These are phyloP conservation scores for Eptesicus fuscus DNA, from an alignment of 2,113 vertebrate genomes.

Conservation along the genomic window DNA sequence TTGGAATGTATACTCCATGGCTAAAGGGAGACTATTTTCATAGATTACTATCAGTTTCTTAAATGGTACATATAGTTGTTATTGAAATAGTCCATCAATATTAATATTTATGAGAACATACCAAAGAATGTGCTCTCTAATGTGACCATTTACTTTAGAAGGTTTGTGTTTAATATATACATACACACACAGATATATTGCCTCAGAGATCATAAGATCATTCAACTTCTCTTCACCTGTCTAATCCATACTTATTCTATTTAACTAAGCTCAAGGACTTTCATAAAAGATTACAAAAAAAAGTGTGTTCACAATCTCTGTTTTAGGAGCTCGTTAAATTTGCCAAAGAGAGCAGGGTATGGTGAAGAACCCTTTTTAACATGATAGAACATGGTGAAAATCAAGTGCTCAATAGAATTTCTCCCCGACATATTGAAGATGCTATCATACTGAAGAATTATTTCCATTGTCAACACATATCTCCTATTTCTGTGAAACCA, in stretches of 20 bases:
- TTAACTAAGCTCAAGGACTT: neutral
- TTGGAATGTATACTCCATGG: neutral
- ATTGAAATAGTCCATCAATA: neutral
- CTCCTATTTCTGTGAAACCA: neutral
- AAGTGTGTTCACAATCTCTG: neutral
- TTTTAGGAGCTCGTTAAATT: neutral
- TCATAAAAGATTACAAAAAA: neutral
- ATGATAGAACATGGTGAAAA: neutral
- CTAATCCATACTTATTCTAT: neutral
- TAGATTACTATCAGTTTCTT: neutral
- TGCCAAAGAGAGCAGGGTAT: rapidly evolving
- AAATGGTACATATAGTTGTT: neutral
- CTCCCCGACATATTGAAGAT: neutral
- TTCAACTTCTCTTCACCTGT: neutral
- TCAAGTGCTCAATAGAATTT: neutral
- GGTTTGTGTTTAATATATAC: neutral
- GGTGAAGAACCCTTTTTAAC: neutral
- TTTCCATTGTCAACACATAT: neutral
- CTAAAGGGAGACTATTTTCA: neutral
- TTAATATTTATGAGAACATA: neutral
- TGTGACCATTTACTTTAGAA: neutral
- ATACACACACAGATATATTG: too few relatives aligned
- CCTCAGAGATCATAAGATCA: neutral
- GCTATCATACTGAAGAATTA: neutral
- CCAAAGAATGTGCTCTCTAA: neutral